These are phyloP conservation scores for Antedon bifida DNA, from an alignment of 35 echinoderm and acorn worm species.

Conservation along the genomic window DNA sequence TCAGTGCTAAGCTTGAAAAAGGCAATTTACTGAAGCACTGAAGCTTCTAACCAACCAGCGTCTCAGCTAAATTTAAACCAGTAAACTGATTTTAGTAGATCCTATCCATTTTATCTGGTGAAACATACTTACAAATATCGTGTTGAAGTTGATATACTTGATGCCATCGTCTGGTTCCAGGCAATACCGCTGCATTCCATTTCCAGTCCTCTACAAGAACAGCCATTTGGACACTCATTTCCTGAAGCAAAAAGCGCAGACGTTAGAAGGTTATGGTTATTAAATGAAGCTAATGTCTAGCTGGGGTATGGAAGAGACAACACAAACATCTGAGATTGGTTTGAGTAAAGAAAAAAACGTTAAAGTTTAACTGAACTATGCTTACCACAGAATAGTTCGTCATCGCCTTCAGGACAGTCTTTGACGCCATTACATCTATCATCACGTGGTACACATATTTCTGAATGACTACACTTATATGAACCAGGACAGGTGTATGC, in stretches of 20 bases:
- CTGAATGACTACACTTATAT: neutral
- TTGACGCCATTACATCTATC: conserved; percentile 44
- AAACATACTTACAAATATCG: conserved; percentile 33
- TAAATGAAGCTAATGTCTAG: neutral
- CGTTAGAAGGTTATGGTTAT: neutral
- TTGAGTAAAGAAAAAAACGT: neutral
- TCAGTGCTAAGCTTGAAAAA: no score
- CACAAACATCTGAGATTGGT: neutral
- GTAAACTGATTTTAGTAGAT: no score
- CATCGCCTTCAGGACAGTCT: conserved; percentile 44
- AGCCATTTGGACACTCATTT: conserved; percentile 18
- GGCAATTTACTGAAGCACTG: no score
- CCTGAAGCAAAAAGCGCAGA: neutral
- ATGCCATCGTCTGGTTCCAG: conserved; percentile 23
- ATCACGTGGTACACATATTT: conserved; percentile 9
- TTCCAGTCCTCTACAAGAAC: conserved; percentile 31
- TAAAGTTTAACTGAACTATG: neutral
- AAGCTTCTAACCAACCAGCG: neutral
- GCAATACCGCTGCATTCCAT: conserved; percentile 6
- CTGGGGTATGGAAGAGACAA: neutral
- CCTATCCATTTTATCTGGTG: neutral
- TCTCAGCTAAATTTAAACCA: no score
- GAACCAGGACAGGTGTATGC: conserved; percentile 47
- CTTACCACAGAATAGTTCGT: conserved; percentile 54
- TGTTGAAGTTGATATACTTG: conserved; percentile 1